Conservation (phyloP, 2,888 invertebrate species). For the Caenorhabditis afra region DNA sequence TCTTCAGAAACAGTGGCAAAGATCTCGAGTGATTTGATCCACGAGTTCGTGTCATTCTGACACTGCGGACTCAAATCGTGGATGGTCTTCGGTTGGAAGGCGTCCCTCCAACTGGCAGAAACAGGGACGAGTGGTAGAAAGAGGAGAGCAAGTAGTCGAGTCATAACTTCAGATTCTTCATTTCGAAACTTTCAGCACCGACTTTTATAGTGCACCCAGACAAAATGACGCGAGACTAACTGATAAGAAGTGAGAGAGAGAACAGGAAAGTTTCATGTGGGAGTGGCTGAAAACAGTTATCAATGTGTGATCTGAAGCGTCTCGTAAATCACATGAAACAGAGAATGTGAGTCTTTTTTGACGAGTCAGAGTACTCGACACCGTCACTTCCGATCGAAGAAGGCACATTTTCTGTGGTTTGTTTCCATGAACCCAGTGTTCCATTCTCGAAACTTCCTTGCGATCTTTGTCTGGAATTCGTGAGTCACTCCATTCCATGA, state of each 20-base stretch:
- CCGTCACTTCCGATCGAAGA: no score
- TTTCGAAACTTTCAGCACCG: neutral
- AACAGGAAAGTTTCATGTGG: no score
- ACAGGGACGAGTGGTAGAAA: neutral
- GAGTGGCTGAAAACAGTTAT: no score
- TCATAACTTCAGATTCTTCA: constrained; percentile 17
- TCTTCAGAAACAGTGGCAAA: constrained; percentile 24
- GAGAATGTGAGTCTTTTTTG: no score
- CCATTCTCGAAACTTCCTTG: no score
- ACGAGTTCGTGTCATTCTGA: constrained; percentile 33
- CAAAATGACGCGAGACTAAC: constrained; percentile 10
- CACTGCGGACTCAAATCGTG: constrained; percentile 22
- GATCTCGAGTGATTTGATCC: constrained; percentile 22
- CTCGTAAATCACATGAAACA: no score
- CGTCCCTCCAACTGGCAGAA: constrained; percentile 11
- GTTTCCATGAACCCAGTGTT: no score
- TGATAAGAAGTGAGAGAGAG: neutral
- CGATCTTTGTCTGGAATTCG: no score
- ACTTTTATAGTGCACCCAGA: constrained; percentile 17
- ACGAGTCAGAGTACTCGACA: no score
- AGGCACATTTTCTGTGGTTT: no score
- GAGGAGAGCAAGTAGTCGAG: neutral
- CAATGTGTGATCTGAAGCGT: no score
- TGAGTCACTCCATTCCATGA: no score
- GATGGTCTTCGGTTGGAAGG: constrained; percentile 17